Evolutionary conservation across 2,113 vertebrate genomes (phyloP).

Genomic region (Aegotheles bennettii): DNA sequence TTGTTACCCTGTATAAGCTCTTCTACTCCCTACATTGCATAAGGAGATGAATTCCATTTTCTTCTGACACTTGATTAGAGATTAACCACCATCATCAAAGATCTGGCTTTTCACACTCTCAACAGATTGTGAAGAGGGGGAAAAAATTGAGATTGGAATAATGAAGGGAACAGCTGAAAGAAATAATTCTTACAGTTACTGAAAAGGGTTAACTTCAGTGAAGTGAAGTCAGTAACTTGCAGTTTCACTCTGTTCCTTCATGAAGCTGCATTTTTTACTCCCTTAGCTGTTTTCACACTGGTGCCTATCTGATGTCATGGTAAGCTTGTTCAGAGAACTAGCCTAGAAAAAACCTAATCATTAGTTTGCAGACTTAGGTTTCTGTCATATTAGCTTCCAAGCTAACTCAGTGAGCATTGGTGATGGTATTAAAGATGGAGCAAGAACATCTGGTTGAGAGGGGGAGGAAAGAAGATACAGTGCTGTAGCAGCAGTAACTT

Average conservation of each 20-base stretch:
- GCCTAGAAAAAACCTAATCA: not conserved
- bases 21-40: not conserved
- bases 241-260: not conserved
- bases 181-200: not conserved
- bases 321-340: not conserved
- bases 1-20: not conserved
- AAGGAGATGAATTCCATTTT: conserved; percentile 18
- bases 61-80: conserved; percentile 19
- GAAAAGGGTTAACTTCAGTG: not conserved
- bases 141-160: not conserved
- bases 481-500: not conserved
- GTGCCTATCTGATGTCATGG: not conserved
- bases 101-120: conserved; percentile 10
- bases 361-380: not conserved
- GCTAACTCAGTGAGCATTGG: not conserved
- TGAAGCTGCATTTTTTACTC: not conserved
- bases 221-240: not conserved
- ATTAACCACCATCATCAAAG: conserved; percentile 8
- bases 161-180: not conserved
- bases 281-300: not conserved
- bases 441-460: not conserved
- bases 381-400: not conserved
- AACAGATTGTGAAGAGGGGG: not conserved
- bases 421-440: not conserved
- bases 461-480: not conserved